A percentile compares a stretch with the other conserved stretches of the same genome.
These are phyloP conservation scores for Drosophila paulistorum DNA, from an alignment of 1,140 invertebrate genomes.

Conservation along the genomic window DNA sequence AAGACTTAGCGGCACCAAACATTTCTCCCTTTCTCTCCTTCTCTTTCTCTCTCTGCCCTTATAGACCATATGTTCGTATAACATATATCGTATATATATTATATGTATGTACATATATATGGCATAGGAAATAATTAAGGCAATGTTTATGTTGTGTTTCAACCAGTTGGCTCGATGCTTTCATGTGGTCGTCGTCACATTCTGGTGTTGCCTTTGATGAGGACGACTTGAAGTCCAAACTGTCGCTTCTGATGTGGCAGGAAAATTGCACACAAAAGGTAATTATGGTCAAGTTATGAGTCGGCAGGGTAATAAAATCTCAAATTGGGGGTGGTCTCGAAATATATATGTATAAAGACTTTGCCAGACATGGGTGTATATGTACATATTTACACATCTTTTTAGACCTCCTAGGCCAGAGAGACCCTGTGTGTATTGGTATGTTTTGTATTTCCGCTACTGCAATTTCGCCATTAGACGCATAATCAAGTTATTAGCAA, in stretches of 20 bases:
- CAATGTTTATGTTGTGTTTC: slow-evolving; percentile 69
- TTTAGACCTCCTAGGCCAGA: neutral
- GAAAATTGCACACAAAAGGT: slow-evolving; percentile 58
- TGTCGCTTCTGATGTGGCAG: slow-evolving; percentile 70
- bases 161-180: slow-evolving; percentile 46
- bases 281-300: slow-evolving; percentile 74
- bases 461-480: slow-evolving; percentile 72
- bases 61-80: slow-evolving; percentile 28
- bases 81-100: slow-evolving; percentile 18
- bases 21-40: neutral
- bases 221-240: slow-evolving; percentile 34
- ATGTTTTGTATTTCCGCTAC: slow-evolving; percentile 26
- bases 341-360: neutral
- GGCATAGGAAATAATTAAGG: slow-evolving; percentile 73
- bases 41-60: slow-evolving; percentile 11
- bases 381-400: slow-evolving; percentile 13
- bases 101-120: slow-evolving; percentile 10
- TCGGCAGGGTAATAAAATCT: slow-evolving; percentile 50
- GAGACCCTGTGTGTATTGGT: too few relatives aligned
- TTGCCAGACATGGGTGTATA: neutral
- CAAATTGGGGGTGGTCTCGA: slow-evolving; percentile 44
- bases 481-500: slow-evolving; percentile 80
- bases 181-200: slow-evolving; percentile 79
- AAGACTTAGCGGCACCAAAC: slow-evolving; percentile 39
- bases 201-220: slow-evolving; percentile 54